These are phyloP conservation scores for Tachyglossus aculeatus DNA, from an alignment of 2,797 vertebrate genomes.

Conservation along the genomic window DNA sequence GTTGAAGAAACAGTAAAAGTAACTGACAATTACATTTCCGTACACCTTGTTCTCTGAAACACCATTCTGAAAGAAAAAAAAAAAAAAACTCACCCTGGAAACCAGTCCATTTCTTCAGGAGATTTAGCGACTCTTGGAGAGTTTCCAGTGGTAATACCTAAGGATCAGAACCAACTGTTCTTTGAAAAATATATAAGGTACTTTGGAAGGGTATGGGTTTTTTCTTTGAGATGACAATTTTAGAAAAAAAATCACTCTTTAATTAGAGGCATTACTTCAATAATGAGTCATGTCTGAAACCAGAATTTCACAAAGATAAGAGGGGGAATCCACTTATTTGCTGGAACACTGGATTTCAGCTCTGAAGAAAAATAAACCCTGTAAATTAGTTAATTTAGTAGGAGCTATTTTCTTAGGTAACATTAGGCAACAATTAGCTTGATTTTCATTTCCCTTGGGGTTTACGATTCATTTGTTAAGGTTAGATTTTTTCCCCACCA, in stretches of 20 bases:
- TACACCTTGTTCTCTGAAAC: not conserved
- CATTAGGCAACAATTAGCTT: not conserved
- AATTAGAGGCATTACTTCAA: conserved; percentile 19
- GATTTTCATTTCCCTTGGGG: not conserved
- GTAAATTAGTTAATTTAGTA: not conserved
- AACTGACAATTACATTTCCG: not conserved
- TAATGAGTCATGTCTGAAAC: not conserved
- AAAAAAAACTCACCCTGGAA: not conserved
- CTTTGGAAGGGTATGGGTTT: not conserved
- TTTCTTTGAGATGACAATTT: not conserved
- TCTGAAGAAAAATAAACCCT: not conserved
- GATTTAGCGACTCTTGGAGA: conserved; percentile 17
- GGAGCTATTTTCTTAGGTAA: not conserved
- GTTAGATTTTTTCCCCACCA: no score
- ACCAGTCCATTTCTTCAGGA: not conserved
- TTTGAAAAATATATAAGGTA: not conserved
- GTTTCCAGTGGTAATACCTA: conserved; percentile 4
- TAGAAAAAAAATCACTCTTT: conserved; percentile 11
- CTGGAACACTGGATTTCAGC: not conserved
- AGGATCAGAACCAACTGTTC: conserved; percentile 23
- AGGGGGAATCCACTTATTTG: not conserved
- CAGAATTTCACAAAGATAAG: conserved; percentile 25
- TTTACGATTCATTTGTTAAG: not conserved
- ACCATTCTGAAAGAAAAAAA: conserved; percentile 1
- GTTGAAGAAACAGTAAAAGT: no score